A percentile compares a stretch with the other conserved stretches of the same genome.
Evolutionary conservation across 53 echinoderm and acorn worm species (phyloP).

Genomic region (Pentamera pediparva): DNA sequence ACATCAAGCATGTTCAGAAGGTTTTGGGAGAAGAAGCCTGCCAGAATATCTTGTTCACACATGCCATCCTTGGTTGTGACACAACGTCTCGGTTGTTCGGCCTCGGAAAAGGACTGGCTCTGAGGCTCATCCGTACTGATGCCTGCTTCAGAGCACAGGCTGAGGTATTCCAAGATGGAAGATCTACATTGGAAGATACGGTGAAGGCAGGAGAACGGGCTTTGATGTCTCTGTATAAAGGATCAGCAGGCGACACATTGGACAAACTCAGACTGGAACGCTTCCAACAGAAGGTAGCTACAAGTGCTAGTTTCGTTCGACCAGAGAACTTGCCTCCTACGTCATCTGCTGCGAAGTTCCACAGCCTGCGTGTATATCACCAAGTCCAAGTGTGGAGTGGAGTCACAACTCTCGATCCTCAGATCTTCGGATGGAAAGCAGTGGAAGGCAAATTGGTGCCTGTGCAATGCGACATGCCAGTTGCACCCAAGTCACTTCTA

Average conservation of each 20-base stretch:
- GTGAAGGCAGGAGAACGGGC: conserved; percentile 20
- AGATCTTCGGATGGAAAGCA: neutral
- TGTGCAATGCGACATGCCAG: too few relatives aligned
- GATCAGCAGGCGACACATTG: neutral
- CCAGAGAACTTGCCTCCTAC: conserved; percentile 30
- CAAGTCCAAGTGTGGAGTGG: conserved; percentile 4
- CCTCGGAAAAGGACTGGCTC: conserved; percentile 39
- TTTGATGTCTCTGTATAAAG: conserved; percentile 11
- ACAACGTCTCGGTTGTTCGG: conserved; percentile 46
- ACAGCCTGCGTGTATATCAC: neutral
- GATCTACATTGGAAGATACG: neutral
- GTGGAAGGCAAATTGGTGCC: neutral
- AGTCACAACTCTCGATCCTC: neutral
- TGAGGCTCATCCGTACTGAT: conserved; percentile 17
- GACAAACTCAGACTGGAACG: neutral
- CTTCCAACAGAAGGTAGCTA: conserved; percentile 23
- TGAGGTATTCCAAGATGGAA: conserved; percentile 12
- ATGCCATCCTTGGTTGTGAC: conserved; percentile 54
- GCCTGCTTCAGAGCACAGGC: conserved; percentile 27
- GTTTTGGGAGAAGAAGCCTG: conserved; percentile 31
- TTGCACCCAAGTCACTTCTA: neutral
- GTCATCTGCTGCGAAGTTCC: neutral
- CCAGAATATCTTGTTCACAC: conserved; percentile 33
- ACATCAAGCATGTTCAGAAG: neutral
- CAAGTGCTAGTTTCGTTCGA: conserved; percentile 12